Conservation (phyloP, 2,113 vertebrate genomes). For the Cyanistes caeruleus region DNA sequence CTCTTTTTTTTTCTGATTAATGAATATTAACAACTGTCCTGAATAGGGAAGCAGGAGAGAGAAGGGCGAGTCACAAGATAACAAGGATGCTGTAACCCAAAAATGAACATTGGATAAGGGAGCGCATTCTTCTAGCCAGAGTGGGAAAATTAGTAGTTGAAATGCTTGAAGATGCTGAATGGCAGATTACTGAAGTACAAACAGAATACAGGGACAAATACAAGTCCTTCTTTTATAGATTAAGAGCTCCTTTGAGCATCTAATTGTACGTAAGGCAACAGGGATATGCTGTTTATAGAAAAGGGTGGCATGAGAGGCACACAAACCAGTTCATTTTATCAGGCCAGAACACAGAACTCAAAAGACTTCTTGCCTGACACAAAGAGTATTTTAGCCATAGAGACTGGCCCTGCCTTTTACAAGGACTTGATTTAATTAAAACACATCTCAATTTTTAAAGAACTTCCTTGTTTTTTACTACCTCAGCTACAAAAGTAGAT, state of each 20-base stretch:
- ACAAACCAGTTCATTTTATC: neutral
- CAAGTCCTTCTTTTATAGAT: neutral
- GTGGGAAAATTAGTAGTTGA: neutral
- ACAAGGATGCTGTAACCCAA: neutral
- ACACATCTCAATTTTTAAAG: neutral
- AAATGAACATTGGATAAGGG: neutral
- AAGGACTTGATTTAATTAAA: neutral
- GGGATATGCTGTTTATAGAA: neutral
- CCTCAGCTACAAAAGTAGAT: neutral
- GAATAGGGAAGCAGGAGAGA: neutral
- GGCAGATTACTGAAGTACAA: neutral
- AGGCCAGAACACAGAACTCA: neutral
- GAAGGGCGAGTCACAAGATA: neutral
- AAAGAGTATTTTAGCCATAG: neutral
- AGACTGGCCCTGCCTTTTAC: neutral
- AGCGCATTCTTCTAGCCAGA: neutral
- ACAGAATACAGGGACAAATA: neutral
- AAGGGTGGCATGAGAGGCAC: neutral
- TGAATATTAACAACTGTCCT: neutral
- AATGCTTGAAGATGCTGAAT: neutral
- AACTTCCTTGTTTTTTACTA: neutral
- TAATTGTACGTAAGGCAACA: neutral
- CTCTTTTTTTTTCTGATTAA: neutral
- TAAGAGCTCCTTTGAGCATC: neutral
- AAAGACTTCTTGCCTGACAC: neutral